These are phyloP conservation scores for Gasterosteus nipponicus DNA, from an alignment of 2,113 vertebrate genomes.

Conservation along the genomic window DNA sequence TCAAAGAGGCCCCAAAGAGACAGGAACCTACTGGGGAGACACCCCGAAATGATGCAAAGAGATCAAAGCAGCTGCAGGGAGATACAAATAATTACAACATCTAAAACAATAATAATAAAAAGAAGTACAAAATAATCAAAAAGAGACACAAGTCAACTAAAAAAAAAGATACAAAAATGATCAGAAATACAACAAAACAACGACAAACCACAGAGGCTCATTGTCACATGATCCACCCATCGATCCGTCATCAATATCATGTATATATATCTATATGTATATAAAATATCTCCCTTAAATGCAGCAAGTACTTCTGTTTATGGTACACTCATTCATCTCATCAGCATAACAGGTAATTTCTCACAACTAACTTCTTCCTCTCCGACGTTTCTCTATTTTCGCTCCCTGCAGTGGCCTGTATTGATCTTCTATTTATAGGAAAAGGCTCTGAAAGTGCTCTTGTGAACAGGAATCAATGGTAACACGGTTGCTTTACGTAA, in stretches of 20 bases:
- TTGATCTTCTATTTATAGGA: constrained; percentile 69
- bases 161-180: not conserved
- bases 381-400: constrained; percentile 41
- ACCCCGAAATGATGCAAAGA: not conserved
- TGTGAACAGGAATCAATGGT: constrained; percentile 71
- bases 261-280: not conserved
- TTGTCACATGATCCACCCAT: not conserved
- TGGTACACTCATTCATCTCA: not conserved
- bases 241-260: not conserved
- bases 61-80: not conserved
- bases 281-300: not conserved
- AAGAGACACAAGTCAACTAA: not conserved
- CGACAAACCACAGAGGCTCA: not conserved
- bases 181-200: not conserved
- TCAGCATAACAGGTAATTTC: constrained; percentile 9
- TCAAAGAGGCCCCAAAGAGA: not conserved
- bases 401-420: constrained; percentile 50
- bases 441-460: constrained; percentile 60
- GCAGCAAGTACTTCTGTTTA: not conserved
- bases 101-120: not conserved
- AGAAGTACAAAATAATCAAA: not conserved
- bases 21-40: not conserved
- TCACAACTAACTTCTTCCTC: constrained; percentile 37
- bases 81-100: not conserved
- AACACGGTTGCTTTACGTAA: constrained; percentile 67